Evolutionary conservation across 2,797 vertebrate species (phyloP), one percentile per base, ranked within the genome.

Genomic region (Anabacerthia variegaticeps): DNA sequence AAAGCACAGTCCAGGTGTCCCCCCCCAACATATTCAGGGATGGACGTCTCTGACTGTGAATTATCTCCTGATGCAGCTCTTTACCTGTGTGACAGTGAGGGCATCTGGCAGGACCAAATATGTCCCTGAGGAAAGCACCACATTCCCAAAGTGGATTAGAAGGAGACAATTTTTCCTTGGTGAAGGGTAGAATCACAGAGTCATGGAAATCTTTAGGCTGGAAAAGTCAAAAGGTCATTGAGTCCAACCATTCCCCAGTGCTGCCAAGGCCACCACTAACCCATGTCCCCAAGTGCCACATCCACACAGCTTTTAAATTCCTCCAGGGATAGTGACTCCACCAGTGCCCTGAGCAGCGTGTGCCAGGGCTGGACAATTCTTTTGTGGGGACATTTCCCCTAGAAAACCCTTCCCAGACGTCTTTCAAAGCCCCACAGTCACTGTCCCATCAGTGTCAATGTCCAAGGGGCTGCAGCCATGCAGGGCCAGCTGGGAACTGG

Each of bases 371-470:
- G 30, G 26, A 54, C 26, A 34, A 34, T 18, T 2, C 10, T 27
- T 59, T 19, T 27, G 26, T 54, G 48, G 52, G 34, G 39, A 63
- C 43, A 23, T 24, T 63, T 63, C 23, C 30, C 39, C 61, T 16
- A 68, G 34, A 54, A 89, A 88, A 65, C 12, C 39, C 49, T 55
- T 36, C 65, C 20, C 12, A 22, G 51, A n/a, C 18, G 27, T 5
- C 27, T 73, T 36, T 24, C 27, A 67, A 51, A 55, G 76, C 37
- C 59, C 48, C 9, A 2, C 4, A 2, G 9, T 32, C 0, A 1
- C 66, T 56, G 67, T 55, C 44, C 69, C 28, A 4, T 4, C 9
- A 5, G 41, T 0, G 1, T 2, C 8, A n/a, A 6, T 1, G 10
- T 8, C 2, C 7, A 28, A 49, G 65, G 61, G 36, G n/a, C 52